Evolutionary conservation across 2,888 invertebrate species (phyloP).

Genomic region (Hydropsyche betteni): DNA sequence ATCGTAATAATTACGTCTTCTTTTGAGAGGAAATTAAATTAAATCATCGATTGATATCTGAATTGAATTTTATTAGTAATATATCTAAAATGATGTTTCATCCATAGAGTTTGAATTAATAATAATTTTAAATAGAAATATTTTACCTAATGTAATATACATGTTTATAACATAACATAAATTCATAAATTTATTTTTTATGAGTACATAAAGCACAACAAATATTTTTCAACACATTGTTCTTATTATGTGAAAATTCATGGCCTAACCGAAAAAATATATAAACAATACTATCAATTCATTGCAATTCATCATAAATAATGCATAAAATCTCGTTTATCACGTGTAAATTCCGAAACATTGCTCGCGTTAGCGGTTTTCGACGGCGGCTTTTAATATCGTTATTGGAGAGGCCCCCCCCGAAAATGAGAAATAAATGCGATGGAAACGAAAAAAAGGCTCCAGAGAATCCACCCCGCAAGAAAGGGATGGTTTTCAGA

Average conservation of each 20-base stretch:
- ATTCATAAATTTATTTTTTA: no score
- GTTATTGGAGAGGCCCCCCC: slow-evolving; percentile 10
- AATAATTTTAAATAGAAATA: no score
- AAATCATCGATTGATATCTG: no score
- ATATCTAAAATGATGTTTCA: no score
- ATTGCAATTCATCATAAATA: slow-evolving; percentile 17
- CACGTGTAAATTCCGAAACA: slow-evolving; percentile 27
- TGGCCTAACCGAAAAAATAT: not conserved
- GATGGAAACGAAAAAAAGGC: slow-evolving; percentile 22
- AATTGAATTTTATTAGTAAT: no score
- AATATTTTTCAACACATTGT: no score
- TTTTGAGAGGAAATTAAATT: no score
- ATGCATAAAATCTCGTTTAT: slow-evolving; percentile 25
- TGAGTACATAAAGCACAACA: no score
- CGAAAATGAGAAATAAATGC: slow-evolving; percentile 23
- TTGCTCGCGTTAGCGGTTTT: slow-evolving; percentile 25
- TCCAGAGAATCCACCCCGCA: not conserved
- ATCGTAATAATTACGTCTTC: no score
- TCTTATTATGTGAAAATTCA: not conserved
- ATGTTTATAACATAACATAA: no score
- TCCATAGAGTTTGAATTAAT: no score
- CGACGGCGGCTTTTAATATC: slow-evolving; percentile 21
- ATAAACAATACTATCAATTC: slow-evolving; percentile 16
- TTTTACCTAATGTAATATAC: no score
- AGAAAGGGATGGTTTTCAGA: not conserved